Evolutionary conservation across 2,797 vertebrate species (phyloP).

Genomic region (Octomys mimax): DNA sequence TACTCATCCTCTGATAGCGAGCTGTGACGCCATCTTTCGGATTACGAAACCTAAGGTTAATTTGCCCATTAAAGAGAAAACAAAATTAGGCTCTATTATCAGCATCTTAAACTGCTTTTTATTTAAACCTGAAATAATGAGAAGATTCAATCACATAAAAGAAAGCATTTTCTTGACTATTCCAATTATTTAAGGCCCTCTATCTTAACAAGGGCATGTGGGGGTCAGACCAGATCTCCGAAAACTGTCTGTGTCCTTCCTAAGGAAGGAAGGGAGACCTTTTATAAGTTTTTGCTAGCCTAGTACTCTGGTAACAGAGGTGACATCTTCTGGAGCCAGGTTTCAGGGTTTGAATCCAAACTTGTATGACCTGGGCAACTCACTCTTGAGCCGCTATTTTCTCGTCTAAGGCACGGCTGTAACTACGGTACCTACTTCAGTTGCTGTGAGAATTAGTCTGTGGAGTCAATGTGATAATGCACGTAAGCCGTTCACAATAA

Average conservation of each 20-base stretch:
- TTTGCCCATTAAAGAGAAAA: constrained; percentile 48
- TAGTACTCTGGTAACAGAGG: background rate
- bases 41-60: constrained; percentile 43
- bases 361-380: background rate
- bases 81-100: background rate
- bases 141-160: background rate
- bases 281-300: background rate
- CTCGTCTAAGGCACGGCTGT: background rate
- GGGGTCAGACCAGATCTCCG: background rate
- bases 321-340: background rate
- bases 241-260: constrained; percentile 14
- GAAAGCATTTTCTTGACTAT: background rate
- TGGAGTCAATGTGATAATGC: background rate
- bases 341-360: background rate
- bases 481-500: background rate
- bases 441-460: background rate
- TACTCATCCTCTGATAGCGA: constrained; percentile 37
- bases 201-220: background rate
- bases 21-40: constrained; percentile 4
- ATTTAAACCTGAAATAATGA: constrained; percentile 16
- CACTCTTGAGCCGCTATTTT: background rate
- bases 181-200: constrained; percentile 21
- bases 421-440: background rate
- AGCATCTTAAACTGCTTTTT: constrained; percentile 66
- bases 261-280: constrained; percentile 3